phyloP scores from a whole-genome alignment of 2,797 vertebrate species.

The Micropoecilia bifurca region DNA sequence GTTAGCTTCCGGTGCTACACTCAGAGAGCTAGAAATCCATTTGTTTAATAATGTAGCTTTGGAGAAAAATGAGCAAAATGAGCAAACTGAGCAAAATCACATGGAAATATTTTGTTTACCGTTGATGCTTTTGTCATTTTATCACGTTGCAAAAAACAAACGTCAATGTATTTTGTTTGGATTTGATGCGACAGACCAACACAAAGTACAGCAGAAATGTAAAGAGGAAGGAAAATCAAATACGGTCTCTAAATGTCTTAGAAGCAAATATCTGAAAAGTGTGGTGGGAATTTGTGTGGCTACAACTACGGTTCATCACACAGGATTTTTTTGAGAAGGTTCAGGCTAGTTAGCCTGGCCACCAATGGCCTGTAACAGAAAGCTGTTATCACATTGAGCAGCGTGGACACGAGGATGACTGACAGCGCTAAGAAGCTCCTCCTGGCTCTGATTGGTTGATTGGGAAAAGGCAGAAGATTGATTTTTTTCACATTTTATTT shows the following conservation, averaged over 20 bases:
- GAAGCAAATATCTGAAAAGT: background rate
- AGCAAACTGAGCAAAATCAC: background rate
- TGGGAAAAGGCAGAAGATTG: no score
- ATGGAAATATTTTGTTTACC: conserved; percentile 2
- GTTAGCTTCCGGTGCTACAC: background rate
- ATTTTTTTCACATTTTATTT: no score
- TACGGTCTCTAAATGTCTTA: background rate
- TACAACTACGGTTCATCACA: no score
- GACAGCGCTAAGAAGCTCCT: no score
- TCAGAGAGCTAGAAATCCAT: background rate
- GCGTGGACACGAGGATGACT: no score
- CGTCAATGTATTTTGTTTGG: background rate
- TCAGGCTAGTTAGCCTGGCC: no score
- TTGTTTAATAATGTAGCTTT: background rate
- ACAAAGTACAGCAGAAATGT: background rate
- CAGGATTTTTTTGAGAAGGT: no score
- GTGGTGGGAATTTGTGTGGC: no score
- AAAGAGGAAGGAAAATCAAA: background rate
- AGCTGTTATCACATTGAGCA: no score
- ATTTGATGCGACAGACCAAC: background rate
- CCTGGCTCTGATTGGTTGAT: no score
- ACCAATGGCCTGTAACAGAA: no score
- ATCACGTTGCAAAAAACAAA: background rate
- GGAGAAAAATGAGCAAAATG: background rate
- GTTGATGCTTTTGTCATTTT: background rate